Evolutionary conservation across 2,888 invertebrate genomes (phyloP).

Genomic region (Auanema sp.): DNA sequence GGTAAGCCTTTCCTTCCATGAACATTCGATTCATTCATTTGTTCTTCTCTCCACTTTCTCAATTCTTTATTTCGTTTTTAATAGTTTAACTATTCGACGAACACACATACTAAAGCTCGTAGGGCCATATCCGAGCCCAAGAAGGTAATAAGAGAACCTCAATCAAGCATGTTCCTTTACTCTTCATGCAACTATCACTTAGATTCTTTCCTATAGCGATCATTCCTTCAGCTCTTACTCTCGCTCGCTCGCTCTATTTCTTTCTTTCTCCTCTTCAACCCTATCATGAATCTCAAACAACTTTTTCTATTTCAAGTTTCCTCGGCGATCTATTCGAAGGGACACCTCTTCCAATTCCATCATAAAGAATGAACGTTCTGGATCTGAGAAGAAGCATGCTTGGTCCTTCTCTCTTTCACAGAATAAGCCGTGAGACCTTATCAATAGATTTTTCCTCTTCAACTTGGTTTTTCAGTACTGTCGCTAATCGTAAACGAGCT

Average conservation of each 20-base stretch:
- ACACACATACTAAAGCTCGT: conserved; percentile 3
- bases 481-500: conserved; percentile 1
- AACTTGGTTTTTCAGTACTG: conserved; percentile 13
- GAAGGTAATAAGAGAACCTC: conserved; percentile 9
- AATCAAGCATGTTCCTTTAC: not conserved
- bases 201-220: not conserved
- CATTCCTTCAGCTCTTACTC: not conserved
- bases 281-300: not conserved
- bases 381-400: conserved; percentile 30
- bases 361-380: conserved; percentile 30
- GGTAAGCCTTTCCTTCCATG: conserved; percentile 24
- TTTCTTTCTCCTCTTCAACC: not conserved
- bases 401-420: conserved; percentile 3
- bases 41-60: too few species aligned
- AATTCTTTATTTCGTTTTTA: too few species aligned
- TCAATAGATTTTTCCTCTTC: too few species aligned
- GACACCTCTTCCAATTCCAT: conserved; percentile 45
- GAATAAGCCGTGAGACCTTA: conserved; percentile 6
- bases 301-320: conserved; percentile 30
- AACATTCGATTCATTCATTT: too few species aligned
- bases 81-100: too few species aligned
- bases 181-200: not conserved
- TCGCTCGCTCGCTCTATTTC: not conserved
- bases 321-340: conserved; percentile 35
- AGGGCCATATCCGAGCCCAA: conserved; percentile 13